These are phyloP conservation scores for Sebastes hubbsi DNA, from an alignment of 2,797 vertebrate species.

Conservation along the genomic window DNA sequence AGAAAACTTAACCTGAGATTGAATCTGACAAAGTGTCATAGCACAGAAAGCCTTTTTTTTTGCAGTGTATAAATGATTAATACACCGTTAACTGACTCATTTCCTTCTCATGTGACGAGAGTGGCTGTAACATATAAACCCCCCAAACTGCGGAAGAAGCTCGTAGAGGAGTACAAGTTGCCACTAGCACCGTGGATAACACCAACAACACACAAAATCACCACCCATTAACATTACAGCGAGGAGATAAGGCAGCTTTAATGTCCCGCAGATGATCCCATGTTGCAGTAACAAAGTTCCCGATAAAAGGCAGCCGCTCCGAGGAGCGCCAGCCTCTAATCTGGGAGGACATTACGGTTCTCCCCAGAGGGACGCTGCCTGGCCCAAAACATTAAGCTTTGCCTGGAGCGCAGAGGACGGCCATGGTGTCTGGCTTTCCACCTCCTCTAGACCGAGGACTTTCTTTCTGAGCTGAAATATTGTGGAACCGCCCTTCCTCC, in stretches of 20 bases:
- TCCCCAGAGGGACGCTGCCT: constrained; percentile 55
- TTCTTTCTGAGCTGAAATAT: constrained; percentile 45
- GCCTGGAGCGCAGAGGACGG: constrained; percentile 55
- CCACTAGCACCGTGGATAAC: not conserved
- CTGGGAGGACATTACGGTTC: constrained; percentile 65
- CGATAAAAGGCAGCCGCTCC: constrained; percentile 66
- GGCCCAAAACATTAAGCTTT: constrained; percentile 64
- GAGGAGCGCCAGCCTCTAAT: constrained; percentile 68
- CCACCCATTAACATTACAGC: constrained; percentile 51
- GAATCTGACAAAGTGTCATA: not conserved
- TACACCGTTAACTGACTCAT: not conserved
- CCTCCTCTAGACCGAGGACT: constrained; percentile 47
- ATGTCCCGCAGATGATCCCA: constrained; percentile 67
- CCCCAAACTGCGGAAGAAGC: not conserved
- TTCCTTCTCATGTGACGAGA: not conserved
- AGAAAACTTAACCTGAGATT: not conserved
- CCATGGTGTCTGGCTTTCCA: constrained; percentile 40
- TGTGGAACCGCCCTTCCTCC: constrained; percentile 26
- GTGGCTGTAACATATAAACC: not conserved
- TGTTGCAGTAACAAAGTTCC: constrained; percentile 66
- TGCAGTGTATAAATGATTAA: not conserved
- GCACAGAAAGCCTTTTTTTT: not conserved
- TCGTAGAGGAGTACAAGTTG: not conserved
- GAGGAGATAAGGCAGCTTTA: constrained; percentile 62
- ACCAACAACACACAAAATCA: constrained; percentile 29